Percentiles rank a stretch among this genome's conserved stretches.
phyloP scores from a whole-genome alignment of 92 coral and sea anemone genomes.

The Bergia sp. region DNA sequence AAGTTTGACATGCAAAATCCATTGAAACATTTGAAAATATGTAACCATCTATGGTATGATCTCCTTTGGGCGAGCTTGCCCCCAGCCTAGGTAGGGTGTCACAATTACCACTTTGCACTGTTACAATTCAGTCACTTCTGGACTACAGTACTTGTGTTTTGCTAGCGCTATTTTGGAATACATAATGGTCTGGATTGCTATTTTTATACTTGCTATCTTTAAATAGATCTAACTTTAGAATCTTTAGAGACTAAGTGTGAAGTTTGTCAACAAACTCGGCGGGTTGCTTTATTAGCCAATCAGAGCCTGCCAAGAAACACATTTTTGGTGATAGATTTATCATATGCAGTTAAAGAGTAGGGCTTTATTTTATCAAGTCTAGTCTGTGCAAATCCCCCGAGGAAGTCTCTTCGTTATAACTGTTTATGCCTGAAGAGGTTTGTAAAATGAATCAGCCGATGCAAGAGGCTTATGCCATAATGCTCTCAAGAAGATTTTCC shows the following conservation, averaged over 20 bases:
- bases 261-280: conserved; percentile 11
- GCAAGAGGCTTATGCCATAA: neutral
- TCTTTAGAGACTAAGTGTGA: neutral
- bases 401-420: neutral
- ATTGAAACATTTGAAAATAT: too few relatives aligned
- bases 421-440: neutral
- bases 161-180: neutral
- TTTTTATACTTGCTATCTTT: neutral
- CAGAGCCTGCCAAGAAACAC: neutral
- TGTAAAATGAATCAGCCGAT: neutral
- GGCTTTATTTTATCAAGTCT: neutral
- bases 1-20: too few relatives aligned
- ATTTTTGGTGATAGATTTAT: neutral
- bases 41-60: too few relatives aligned
- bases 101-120: too few relatives aligned
- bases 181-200: neutral
- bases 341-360: neutral
- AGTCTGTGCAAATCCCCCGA: neutral
- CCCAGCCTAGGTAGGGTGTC: too few relatives aligned
- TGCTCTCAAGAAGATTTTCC: neutral
- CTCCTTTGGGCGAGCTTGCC: too few relatives aligned
- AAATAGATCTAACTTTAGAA: neutral
- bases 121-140: neutral
- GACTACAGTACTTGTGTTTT: neutral
- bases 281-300: neutral